Base-by-base conservation (phyloP, 1,140 invertebrate species). In the Aphaenogaster rudis region DNA sequence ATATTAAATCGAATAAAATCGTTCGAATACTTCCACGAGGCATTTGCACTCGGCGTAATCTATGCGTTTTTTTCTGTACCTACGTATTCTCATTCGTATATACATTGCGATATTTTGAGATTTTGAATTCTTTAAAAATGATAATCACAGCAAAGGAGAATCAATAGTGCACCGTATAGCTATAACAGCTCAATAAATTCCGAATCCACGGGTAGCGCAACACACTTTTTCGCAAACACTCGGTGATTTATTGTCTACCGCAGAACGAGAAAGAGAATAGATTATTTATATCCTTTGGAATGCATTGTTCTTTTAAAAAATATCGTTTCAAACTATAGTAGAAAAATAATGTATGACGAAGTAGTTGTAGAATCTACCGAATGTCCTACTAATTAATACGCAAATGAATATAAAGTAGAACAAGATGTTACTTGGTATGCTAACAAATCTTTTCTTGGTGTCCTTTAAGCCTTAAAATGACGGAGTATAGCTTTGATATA, bases 141-240 rank as follows among this genome's bases (percentile, higher is more conserved):
- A 84, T 84, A 74, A 57, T 69, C 33, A 54, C 66, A 15, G 33
- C 78, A 28, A 84, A 54, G 28, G 17, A 57, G 90, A 88, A 88
- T 90, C 92, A 88, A 84, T 84, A 74, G 80, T 76, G 59, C 69
- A 84, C 28, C 54, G 54, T 52, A 28, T 28, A 45, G 80, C 80
- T 84, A 74, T 74, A 84, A 84, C 69, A 84, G 80, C 63, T 84
- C 80, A 84, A 84, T 84, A 84, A 84, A 84, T 84, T 84, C 69
- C 69, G 57, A 50, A 76, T 84, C 42, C 80, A 84, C 48, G 80
- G 69, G 57, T 76, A 84, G 42, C 69, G 42, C 80, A 69, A 69
- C 66, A 69, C 69, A 76, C 80, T 74, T 84, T 76, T 84, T 84
- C 80, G 80, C 80, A 84, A 84, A 84, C 80, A 63, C 80, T 42